Evolutionary conservation across 2,888 invertebrate genomes (phyloP).

Genomic region (Amphipyra berbera): DNA sequence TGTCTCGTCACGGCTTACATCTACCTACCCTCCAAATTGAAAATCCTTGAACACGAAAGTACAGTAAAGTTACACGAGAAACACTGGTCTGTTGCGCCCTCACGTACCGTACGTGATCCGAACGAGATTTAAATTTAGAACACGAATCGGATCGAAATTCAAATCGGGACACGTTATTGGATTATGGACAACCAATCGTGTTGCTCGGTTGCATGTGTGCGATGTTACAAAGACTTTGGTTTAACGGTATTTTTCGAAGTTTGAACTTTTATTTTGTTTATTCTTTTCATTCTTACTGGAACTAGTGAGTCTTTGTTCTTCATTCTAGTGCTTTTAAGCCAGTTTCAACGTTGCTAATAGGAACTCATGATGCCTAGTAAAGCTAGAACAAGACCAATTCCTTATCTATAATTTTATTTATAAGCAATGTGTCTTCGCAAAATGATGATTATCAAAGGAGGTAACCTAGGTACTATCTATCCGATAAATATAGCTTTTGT

Average conservation of each 20-base stretch:
- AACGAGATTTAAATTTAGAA: constrained; percentile 63
- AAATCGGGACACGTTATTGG: constrained; percentile 57
- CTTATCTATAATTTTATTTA: too few species aligned
- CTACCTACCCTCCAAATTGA: constrained; percentile 7
- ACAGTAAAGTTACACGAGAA: constrained; percentile 46
- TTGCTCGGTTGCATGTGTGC: constrained; percentile 48
- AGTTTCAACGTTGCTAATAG: too few species aligned
- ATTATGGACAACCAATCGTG: constrained; percentile 55
- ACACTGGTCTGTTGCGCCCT: constrained; percentile 47
- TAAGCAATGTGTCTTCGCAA: too few species aligned
- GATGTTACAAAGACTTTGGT: constrained; percentile 41
- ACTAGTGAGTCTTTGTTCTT: background rate
- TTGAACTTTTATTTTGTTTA: constrained; percentile 14
- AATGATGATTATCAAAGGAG: too few species aligned
- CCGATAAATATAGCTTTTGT: too few species aligned
- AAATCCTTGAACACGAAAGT: constrained; percentile 42
- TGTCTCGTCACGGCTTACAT: constrained; percentile 15
- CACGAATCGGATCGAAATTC: constrained; percentile 62
- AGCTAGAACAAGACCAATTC: too few species aligned
- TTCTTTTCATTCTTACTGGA: background rate
- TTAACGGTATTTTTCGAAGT: constrained; percentile 48
- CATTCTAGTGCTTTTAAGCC: background rate
- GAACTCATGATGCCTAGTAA: too few species aligned
- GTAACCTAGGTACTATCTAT: too few species aligned
- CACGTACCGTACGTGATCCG: constrained; percentile 61